Evolutionary conservation across 2,113 vertebrate genomes (phyloP), one percentile per base, ranked within the genome.

Genomic region (Pardalotus punctatus): DNA sequence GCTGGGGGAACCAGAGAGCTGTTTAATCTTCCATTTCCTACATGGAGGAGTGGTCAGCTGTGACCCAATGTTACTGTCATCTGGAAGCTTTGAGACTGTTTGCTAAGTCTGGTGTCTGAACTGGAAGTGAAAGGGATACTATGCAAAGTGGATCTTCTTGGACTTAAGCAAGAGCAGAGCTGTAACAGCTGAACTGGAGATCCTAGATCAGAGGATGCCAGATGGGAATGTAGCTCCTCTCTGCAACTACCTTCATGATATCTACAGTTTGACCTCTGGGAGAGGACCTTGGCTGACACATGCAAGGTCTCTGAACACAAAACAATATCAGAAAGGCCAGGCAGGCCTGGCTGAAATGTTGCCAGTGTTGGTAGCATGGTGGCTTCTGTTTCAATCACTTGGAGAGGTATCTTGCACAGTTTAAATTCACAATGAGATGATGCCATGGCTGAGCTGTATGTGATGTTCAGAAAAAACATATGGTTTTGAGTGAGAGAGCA

Each of bases 1-100:
- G 45, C 74, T 88, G 71, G 17, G 23, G 33, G 29, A 92, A 50
- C 62, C 38, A 62, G 27, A 53, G 23, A 35, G 35, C 33, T 90
- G 25, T 90, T 93, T 90, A 88, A 82, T 86, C 64, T 84, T 76
- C 35, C 16, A 35, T 66, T 95, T 94, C 83, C 91, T 92, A 79
- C 84, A 51, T 38, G 57, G 20, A 92, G 35, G 51, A 45, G 11
- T 70, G 65, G 51, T 88, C 88, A 84, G 28, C 62, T 65, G 33
- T 90, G 90, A 61, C 38, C 38, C 67, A 83, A 4, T 1, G 1
- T 21, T 82, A 54, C 33, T 94, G 77, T 78, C 33, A 78, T 56
- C 29, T 51, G 40, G 69, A 78, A 89, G 57, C 77, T 74, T n/a
- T 88, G 80, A 88, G 51, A 31, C 17, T 61, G 27, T 64, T 79